Evolutionary conservation across 2,113 vertebrate genomes (phyloP), one percentile per base, ranked within the genome.

Genomic region (Petaurus breviceps): DNA sequence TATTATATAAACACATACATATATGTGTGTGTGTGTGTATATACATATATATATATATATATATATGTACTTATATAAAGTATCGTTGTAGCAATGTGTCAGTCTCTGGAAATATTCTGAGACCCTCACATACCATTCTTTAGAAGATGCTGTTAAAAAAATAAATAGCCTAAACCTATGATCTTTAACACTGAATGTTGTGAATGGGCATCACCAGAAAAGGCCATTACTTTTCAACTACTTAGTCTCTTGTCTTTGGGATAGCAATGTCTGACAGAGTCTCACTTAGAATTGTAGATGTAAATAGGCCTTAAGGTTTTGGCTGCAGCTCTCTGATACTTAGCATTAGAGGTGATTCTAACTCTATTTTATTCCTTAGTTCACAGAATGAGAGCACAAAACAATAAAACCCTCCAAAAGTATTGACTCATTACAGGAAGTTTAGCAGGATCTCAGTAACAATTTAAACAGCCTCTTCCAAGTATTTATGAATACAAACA

Each of bases 401-500:
- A 84, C 19, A 84, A 84, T 84, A 84, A 84, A 84, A 84, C 2
- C n/a, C n/a, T 84, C 68, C 68, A 23, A 23, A 37, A 84, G 68
- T 84, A 84, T 23, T 23, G 7, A 43, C 19, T 84, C 19, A 84
- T 84, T 84, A 84, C 16, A 84, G n/a, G 68, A 43, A 43, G 19
- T 84, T 84, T 43, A 23, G 2, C 68, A 84, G 7, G n/a, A 84
- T 84, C 37, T n/a, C 92, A 5, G 22, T 22, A 90, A 95, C 96
- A 51, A 95, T 43, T 84, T 43, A 43, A 77, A 77, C 51, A 96
- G 0, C 4, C 51, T 96, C 24, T 94, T 96, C 96, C 89, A 96
- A 51, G 94, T 93, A 25, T 95, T 91, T 97, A 96, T 26, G 2
- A 92, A 57, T 96, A 96, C 31, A 61, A 95, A 3, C 61, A 92